A percentile compares a stretch with the other conserved stretches of the same genome.
These are phyloP conservation scores for Nettapus auritus DNA, from an alignment of 2,113 vertebrate species.

Conservation along the genomic window DNA sequence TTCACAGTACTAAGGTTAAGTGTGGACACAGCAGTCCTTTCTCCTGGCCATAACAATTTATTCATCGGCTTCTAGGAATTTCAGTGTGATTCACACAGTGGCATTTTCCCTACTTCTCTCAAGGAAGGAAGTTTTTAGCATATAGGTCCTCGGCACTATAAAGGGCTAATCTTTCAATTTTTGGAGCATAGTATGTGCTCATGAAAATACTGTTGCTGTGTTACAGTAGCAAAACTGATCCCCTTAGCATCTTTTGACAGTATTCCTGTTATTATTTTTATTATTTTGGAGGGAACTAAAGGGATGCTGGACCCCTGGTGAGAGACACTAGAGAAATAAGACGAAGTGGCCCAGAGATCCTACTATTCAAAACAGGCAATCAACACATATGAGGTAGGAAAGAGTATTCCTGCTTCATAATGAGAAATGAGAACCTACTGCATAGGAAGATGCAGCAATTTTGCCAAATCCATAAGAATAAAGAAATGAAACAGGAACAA, in stretches of 20 bases:
- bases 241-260: background rate
- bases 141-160: background rate
- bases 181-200: accelerated
- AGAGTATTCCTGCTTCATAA: background rate
- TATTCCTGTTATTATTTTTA: background rate
- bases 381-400: no score
- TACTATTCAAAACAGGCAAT: background rate
- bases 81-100: accelerated
- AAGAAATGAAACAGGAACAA: background rate
- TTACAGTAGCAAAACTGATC: background rate
- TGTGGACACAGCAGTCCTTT: background rate
- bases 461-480: background rate
- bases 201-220: background rate
- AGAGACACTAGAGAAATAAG: background rate
- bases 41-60: background rate
- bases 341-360: background rate
- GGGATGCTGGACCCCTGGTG: no score
- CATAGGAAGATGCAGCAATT: background rate
- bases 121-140: background rate
- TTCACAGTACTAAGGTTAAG: background rate
- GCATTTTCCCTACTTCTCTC: background rate
- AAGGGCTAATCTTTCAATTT: background rate
- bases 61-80: background rate
- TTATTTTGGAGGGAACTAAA: background rate
- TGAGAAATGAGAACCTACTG: background rate